phyloP scores from a whole-genome alignment of 2,888 invertebrate genomes.

The Drosophila mercatorum region DNA sequence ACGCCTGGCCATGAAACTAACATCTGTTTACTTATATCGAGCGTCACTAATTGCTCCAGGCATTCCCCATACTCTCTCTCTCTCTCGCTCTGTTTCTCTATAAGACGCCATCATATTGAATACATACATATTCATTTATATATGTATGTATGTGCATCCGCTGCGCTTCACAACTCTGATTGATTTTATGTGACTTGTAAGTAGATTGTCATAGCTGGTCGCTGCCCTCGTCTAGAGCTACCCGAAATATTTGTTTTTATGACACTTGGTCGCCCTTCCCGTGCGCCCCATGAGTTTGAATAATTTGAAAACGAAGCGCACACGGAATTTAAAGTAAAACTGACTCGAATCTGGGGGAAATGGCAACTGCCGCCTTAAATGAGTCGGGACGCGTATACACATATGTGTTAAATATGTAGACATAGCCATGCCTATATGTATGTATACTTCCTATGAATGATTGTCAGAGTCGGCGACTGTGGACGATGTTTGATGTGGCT shows the following conservation, averaged over 20 bases:
- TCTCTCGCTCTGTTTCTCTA: not conserved
- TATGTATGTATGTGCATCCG: slow-evolving; percentile 2
- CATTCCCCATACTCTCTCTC: slow-evolving; percentile 31
- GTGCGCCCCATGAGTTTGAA: slow-evolving; percentile 49
- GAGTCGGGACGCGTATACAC: not conserved
- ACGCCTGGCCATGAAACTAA: slow-evolving; percentile 57
- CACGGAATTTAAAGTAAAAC: slow-evolving; percentile 57
- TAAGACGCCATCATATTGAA: slow-evolving; percentile 1
- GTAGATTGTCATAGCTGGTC: slow-evolving; percentile 51
- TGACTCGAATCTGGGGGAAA: slow-evolving; percentile 29
- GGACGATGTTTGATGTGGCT: slow-evolving; percentile 47
- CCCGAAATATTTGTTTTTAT: slow-evolving; percentile 66
- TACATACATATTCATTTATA: not conserved
- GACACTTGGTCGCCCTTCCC: slow-evolving; percentile 55
- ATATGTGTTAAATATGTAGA: slow-evolving; percentile 9
- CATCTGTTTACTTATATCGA: slow-evolving; percentile 70
- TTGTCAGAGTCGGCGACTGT: slow-evolving; percentile 24
- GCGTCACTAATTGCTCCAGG: slow-evolving; percentile 68
- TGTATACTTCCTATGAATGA: slow-evolving; percentile 24
- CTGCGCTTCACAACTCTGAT: slow-evolving; percentile 59
- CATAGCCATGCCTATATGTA: slow-evolving; percentile 12
- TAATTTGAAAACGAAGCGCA: slow-evolving; percentile 61
- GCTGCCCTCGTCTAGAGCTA: slow-evolving; percentile 17
- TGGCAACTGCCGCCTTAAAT: slow-evolving; percentile 16
- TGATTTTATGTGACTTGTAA: slow-evolving; percentile 72